Base-by-base conservation (phyloP, 2,888 invertebrate species). In the Cheilosia variabilis region DNA sequence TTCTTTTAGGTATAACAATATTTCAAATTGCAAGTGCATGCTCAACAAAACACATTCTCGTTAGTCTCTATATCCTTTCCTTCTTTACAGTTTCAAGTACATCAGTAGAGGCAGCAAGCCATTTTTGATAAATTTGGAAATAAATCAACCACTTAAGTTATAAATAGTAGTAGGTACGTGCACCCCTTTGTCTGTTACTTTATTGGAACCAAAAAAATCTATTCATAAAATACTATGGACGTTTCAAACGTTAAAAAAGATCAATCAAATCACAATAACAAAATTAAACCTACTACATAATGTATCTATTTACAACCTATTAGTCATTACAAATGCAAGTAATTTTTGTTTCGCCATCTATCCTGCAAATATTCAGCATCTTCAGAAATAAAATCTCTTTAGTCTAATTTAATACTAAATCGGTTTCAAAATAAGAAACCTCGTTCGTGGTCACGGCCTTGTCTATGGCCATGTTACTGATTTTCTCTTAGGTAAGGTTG, bases 401-500 rank as follows among this genome's bases (percentile, higher is more conserved):
- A 17, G 7, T 4, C 60, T 58, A 71, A 17, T 22, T 27, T 27
- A 60, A 71, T 50, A 58, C 24, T 22, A 58, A 53, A 41, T 71
- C 41, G 50, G 71, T 71, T 71, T 50, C 47, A 9, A 13, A 37
- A 19, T 6, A 22, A 6, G 50, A 45, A 58, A 58, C 71, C 2
- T 71, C 50, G 50, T 71, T 31, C 37, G 13, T 22, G 9, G 17
- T 24, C n/a, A 6, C n/a, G 22, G 15, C 4, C 31, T 19, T 2
- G 6, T 27, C 27, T 45, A 53, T 0, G 43, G 45, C 62, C 62
- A 63, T 10, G 45, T 1, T 3, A 79, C 53, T 3, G 65, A 19
- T 58, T 43, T 65, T 75, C 75, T 65, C 55, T 84, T 84, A 0
- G 75, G 24, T 1, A 73, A 55, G 41, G 75, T 71, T 10, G 45